phyloP scores from a whole-genome alignment of 1,140 invertebrate genomes.

The Nixonia krombeini region DNA sequence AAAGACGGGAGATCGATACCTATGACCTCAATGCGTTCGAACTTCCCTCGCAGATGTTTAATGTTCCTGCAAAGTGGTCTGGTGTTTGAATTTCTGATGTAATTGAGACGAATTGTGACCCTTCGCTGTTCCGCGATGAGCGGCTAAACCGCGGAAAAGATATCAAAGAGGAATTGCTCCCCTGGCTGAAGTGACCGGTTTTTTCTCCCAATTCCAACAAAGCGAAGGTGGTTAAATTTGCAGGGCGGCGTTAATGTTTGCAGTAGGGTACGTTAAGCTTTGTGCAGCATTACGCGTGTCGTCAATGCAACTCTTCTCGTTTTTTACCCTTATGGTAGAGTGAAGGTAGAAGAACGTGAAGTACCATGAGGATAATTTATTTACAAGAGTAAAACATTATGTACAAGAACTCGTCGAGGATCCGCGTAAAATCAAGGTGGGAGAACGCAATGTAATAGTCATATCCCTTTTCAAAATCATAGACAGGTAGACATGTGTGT shows the following conservation, averaged over 20 bases:
- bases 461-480: constrained; percentile 16
- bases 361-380: constrained; percentile 53
- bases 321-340: too few species aligned
- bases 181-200: too few species aligned
- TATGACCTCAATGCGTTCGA: constrained; percentile 46
- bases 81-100: constrained; percentile 43
- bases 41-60: constrained; percentile 50
- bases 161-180: too few species aligned
- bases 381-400: constrained; percentile 62
- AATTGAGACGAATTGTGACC: constrained; percentile 28
- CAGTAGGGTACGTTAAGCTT: too few species aligned
- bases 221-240: too few species aligned
- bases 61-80: constrained; percentile 23
- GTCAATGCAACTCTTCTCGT: too few species aligned
- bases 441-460: constrained; percentile 35
- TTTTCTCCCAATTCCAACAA: too few species aligned
- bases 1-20: constrained; percentile 45
- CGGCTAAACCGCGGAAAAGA: too few species aligned
- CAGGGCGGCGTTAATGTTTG: too few species aligned
- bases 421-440: constrained; percentile 16
- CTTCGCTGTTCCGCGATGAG: not conserved
- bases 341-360: constrained; percentile 1
- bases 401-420: constrained; percentile 50
- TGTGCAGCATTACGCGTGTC: too few species aligned
- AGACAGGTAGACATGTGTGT: constrained; percentile 15